Base-by-base conservation (phyloP, 2,888 invertebrate species). In the Cephus pulcher region DNA sequence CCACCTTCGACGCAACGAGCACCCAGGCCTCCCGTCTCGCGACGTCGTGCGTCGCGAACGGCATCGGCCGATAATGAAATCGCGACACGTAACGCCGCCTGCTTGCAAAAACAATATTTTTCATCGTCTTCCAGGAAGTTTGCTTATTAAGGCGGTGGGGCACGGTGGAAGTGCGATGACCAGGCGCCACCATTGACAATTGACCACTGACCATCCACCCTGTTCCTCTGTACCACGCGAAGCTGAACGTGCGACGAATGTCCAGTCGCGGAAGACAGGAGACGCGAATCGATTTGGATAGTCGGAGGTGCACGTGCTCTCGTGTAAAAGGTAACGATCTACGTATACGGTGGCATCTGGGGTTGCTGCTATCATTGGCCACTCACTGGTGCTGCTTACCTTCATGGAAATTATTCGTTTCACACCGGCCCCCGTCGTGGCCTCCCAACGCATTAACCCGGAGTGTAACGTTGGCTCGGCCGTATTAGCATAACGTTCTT, bases 71-170 rank as follows among this genome's bases (percentile, higher is more conserved):
- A 88, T 90, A 89, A 90, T 87, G 87, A 86, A 90, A 90, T 89
- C 90, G 89, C 87, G 86, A 90, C 90, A 90, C 90, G 90, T 90
- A 88, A 86, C n/a, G 69, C 86, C 86, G 88, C 87, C 87, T 89
- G 88, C 85, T 86, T 87, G 89, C 88, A 88, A 88, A 89, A 89
- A 89, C 88, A 88, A 56, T 88, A 89, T 87, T 86, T 87, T 86
- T 88, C 90, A 89, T 88, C 86, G 86, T 85, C 85, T 90, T 90
- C 90, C 85, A 81, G 85, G 90, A 90, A 90, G 86, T 87, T 85
- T 81, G 84, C 86, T 88, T 87, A 88, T 88, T 88, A 88, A 88
- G 82, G 83, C 80, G 81, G 56, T 56, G 56, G 56, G 9, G 9
- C 9, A 23, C 23, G 56, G 56, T 56, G 23, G 56, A 56, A 56